Percentiles rank a stretch among this genome's conserved stretches.
Conservation (phyloP, 2,113 vertebrate genomes). For the Alosa alosa region DNA sequence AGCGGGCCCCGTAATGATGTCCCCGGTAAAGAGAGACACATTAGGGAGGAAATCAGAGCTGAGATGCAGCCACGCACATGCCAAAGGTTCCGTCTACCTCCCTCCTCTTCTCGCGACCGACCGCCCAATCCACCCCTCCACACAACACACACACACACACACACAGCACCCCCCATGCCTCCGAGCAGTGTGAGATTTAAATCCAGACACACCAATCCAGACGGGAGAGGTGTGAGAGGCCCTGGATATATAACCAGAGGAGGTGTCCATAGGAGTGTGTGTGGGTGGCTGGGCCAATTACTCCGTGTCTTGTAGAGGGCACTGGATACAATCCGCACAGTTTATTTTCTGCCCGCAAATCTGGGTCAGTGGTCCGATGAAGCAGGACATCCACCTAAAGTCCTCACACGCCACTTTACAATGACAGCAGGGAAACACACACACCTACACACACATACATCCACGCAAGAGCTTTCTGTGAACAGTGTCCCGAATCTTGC, state of each 20-base stretch:
- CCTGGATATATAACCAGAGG: background rate
- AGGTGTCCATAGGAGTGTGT: background rate
- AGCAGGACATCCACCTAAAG: background rate
- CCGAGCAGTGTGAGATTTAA: slow-evolving; percentile 3
- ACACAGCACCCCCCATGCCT: background rate
- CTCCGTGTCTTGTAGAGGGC: background rate
- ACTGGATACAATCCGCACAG: background rate
- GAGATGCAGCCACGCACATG: slow-evolving; percentile 19
- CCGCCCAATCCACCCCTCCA: background rate
- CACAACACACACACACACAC: background rate
- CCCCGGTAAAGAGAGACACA: slow-evolving; percentile 29
- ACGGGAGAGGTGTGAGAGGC: background rate
- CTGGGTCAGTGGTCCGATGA: slow-evolving; percentile 7
- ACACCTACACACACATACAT: background rate
- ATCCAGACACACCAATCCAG: slow-evolving; percentile 8
- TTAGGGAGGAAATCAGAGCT: slow-evolving; percentile 19
- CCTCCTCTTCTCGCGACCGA: background rate
- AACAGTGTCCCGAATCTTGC: background rate
- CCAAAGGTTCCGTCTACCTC: background rate
- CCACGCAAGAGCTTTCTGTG: background rate
- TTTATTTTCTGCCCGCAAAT: background rate
- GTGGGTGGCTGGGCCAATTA: background rate
- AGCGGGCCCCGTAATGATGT: slow-evolving; percentile 1
- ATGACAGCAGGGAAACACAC: background rate
- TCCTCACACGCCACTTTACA: background rate